Evolutionary conservation across 2,888 invertebrate species (phyloP).

Genomic region (Cheilosia scutellata): DNA sequence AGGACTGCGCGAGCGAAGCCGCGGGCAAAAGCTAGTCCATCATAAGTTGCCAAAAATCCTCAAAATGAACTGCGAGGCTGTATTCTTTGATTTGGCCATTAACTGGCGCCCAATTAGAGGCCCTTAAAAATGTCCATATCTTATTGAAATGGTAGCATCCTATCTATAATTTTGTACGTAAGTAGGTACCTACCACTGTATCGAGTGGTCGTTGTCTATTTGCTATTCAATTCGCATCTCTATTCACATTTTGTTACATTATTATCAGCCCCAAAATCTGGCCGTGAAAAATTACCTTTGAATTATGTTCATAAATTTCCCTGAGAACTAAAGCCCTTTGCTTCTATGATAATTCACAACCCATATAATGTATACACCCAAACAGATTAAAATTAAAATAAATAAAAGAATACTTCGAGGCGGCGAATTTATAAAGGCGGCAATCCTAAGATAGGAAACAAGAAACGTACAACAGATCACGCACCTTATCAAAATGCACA

Average conservation of each 20-base stretch:
- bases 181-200: too few species aligned
- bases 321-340: constrained; percentile 7
- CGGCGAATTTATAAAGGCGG: constrained; percentile 51
- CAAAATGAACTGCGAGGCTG: too few species aligned
- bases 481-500: constrained; percentile 74
- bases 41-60: too few species aligned
- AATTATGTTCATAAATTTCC: constrained; percentile 70
- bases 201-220: not conserved
- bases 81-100: too few species aligned
- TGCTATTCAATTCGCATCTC: constrained; percentile 20
- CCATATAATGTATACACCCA: not conserved
- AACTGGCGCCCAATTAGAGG: too few species aligned
- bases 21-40: too few species aligned
- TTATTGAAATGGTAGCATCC: too few species aligned
- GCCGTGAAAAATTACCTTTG: constrained; percentile 53
- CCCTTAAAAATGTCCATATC: too few species aligned
- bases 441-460: constrained; percentile 8
- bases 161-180: too few species aligned
- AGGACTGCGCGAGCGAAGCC: too few species aligned
- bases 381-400: constrained; percentile 17
- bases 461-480: constrained; percentile 45
- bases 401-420: not conserved
- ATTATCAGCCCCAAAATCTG: not conserved
- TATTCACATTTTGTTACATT: constrained; percentile 16
- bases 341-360: constrained; percentile 22